Percentiles rank a stretch among this genome's conserved stretches.
phyloP scores from a whole-genome alignment of 37 sponge, comb jelly and placozoan genomes.

The Petrosia ficiformis region DNA sequence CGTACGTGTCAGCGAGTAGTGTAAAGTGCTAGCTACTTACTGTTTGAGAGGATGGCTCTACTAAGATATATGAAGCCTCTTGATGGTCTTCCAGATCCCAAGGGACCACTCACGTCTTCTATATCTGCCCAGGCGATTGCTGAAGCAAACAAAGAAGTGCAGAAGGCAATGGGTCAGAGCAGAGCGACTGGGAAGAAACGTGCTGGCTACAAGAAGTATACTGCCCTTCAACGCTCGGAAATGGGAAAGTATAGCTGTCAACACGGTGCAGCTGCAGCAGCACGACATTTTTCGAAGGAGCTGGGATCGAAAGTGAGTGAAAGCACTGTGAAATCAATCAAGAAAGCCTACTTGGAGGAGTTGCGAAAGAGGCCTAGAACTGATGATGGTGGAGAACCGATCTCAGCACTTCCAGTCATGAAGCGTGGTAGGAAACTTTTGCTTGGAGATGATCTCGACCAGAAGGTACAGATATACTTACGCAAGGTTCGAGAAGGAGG shows the following conservation, averaged over 20 bases:
- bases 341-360: conserved; percentile 2
- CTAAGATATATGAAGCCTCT: no score
- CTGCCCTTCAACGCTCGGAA: background rate
- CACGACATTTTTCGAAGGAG: background rate
- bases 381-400: conserved; percentile 11
- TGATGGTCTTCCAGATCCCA: no score
- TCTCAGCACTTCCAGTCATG: background rate
- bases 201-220: background rate
- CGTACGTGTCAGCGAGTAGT: no score
- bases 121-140: no score
- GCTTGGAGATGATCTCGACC: no score
- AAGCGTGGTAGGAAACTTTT: conserved; percentile 1
- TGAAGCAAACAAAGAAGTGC: no score
- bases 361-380: background rate
- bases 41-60: no score
- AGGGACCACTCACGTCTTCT: no score
- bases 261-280: background rate
- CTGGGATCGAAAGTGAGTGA: background rate
- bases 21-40: no score
- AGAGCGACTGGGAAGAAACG: background rate
- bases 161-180: no score
- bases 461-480: conserved; percentile 36
- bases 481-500: conserved; percentile 38
- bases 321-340: conserved; percentile 2
- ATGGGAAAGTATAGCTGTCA: conserved; percentile 10